phyloP scores from a whole-genome alignment of 2,797 vertebrate species.

The Hypotaenidia okinawae region DNA sequence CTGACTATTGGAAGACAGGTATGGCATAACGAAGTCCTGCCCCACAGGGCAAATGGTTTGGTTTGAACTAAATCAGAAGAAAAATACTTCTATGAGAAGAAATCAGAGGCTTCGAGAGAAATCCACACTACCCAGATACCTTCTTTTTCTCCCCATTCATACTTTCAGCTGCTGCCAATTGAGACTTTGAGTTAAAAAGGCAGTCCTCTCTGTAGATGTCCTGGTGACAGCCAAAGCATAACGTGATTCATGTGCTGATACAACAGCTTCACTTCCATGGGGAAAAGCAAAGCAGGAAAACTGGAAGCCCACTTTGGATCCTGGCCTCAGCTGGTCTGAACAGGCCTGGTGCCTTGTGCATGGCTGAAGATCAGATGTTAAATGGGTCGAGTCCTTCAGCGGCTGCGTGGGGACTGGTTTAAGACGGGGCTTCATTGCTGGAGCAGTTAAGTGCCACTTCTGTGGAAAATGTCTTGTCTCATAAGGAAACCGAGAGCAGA shows the following conservation, averaged over 20 bases:
- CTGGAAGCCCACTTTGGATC: background rate
- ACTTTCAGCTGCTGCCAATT: background rate
- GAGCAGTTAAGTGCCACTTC: background rate
- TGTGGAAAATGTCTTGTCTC: background rate
- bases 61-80: background rate
- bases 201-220: background rate
- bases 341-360: background rate
- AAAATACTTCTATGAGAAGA: background rate
- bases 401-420: background rate
- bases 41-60: background rate
- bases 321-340: background rate
- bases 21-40: background rate
- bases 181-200: background rate
- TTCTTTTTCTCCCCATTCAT: background rate
- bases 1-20: background rate
- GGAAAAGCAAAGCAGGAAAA: constrained; percentile 1
- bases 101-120: background rate
- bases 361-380: constrained; percentile 14
- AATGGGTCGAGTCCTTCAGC: background rate
- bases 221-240: background rate
- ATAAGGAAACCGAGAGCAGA: background rate
- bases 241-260: background rate
- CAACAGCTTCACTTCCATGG: background rate
- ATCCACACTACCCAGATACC: background rate
- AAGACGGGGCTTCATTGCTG: background rate